phyloP scores from a whole-genome alignment of 2,888 invertebrate species.

The Lasioglossum vierecki region DNA sequence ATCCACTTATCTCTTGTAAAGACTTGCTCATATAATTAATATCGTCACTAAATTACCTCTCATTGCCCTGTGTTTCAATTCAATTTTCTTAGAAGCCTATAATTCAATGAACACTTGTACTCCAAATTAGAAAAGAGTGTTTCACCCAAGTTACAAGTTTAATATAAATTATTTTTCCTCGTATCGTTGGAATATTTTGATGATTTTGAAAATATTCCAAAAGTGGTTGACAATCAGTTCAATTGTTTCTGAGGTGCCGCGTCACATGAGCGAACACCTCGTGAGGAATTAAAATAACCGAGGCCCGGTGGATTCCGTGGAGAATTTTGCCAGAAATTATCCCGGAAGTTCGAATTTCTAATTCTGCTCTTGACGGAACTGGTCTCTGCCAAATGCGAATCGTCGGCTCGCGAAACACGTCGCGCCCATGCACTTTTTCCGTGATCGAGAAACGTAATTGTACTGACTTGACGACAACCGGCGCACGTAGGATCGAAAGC shows the following conservation, averaged over 20 bases:
- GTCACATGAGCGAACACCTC: background rate
- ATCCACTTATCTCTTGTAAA: no score
- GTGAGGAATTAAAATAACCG: conserved; percentile 20
- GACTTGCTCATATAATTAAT: background rate
- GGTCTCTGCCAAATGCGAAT: conserved; percentile 29
- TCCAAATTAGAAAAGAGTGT: background rate
- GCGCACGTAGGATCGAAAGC: conserved; percentile 2
- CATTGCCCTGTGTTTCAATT: background rate
- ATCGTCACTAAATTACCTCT: background rate
- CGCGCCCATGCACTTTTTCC: conserved; percentile 54
- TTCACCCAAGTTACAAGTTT: background rate
- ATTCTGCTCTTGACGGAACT: conserved; percentile 17
- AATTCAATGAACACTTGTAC: background rate
- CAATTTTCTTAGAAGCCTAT: background rate
- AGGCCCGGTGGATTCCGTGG: background rate
- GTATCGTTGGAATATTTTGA: background rate
- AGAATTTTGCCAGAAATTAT: conserved; percentile 38
- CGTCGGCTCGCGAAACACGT: conserved; percentile 23
- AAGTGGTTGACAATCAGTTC: background rate
- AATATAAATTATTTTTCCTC: background rate
- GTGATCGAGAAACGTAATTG: background rate
- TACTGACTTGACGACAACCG: background rate
- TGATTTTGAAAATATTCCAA: background rate
- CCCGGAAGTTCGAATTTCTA: conserved; percentile 25
- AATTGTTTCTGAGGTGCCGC: background rate